Evolutionary conservation across 1,140 invertebrate genomes (phyloP).

Genomic region (Triops longicaudatus): DNA sequence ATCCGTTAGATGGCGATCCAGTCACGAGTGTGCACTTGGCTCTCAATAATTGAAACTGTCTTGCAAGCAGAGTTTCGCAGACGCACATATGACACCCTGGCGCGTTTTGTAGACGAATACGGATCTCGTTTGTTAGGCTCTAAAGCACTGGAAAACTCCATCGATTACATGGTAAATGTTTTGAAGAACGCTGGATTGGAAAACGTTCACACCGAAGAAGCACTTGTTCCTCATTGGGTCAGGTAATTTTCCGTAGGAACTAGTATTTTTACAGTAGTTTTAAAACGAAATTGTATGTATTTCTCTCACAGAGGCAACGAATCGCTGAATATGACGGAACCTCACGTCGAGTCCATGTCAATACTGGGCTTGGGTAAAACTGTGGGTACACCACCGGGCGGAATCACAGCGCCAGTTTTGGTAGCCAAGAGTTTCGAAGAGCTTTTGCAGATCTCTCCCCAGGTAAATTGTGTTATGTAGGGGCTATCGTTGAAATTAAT

Average conservation of each 20-base stretch:
- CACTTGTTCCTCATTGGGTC: slow-evolving; percentile 36
- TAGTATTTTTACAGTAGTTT: slow-evolving; percentile 21
- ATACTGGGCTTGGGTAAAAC: slow-evolving; percentile 57
- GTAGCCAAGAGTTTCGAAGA: slow-evolving; percentile 55
- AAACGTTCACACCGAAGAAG: slow-evolving; percentile 42
- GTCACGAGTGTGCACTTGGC: too few species aligned
- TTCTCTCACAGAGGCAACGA: slow-evolving; percentile 50
- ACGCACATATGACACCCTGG: slow-evolving; percentile 39
- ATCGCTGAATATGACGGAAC: slow-evolving; percentile 50
- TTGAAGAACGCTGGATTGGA: slow-evolving; percentile 38
- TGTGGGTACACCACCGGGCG: slow-evolving; percentile 53
- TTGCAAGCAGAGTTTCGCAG: slow-evolving; percentile 36
- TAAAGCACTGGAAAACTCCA: slow-evolving; percentile 40
- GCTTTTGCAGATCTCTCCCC: slow-evolving; percentile 2
- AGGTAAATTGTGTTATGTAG: slow-evolving; percentile 4
- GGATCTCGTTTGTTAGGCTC: slow-evolving; percentile 39
- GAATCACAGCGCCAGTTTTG: slow-evolving; percentile 59
- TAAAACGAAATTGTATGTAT: not conserved
- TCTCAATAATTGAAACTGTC: slow-evolving; percentile 35
- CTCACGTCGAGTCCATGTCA: slow-evolving; percentile 48
- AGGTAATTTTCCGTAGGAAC: slow-evolving; percentile 28
- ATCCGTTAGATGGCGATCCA: too few species aligned
- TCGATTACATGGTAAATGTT: slow-evolving; percentile 40
- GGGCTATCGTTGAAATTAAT: not conserved
- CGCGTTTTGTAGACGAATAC: slow-evolving; percentile 39